Evolutionary conservation across 2,888 invertebrate genomes (phyloP).

Genomic region (Tanaodytes sp.): DNA sequence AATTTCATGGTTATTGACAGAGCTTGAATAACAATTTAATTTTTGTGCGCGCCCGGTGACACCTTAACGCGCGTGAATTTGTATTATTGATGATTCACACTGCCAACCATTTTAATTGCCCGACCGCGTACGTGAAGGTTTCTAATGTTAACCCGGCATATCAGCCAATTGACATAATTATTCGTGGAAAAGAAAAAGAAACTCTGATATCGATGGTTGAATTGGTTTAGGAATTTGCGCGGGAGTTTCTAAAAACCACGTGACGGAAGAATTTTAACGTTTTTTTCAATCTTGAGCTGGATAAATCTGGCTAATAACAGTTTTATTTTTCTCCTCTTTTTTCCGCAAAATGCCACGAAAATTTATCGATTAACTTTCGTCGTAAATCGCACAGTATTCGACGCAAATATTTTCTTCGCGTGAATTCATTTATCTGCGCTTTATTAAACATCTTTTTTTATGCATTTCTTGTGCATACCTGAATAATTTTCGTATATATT

Average conservation of each 20-base stretch:
- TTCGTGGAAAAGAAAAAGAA: conserved; percentile 16
- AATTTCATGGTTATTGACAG: conserved; percentile 10
- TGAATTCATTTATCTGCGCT: not conserved
- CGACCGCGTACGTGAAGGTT: conserved; percentile 63
- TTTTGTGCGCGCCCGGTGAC: conserved; percentile 23
- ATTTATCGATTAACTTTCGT: too few species aligned
- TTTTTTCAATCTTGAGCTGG: too few species aligned
- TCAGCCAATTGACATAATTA: conserved; percentile 32
- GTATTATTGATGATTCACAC: conserved; percentile 58
- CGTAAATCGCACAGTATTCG: too few species aligned
- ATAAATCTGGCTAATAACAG: not conserved
- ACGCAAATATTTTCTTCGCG: too few species aligned
- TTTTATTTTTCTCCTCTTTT: too few species aligned
- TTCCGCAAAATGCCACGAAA: too few species aligned
- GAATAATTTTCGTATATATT: conserved; percentile 29
- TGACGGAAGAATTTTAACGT: too few species aligned
- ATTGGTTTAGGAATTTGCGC: too few species aligned
- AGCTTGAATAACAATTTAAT: conserved; percentile 33
- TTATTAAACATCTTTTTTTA: conserved; percentile 9
- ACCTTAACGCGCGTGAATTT: conserved; percentile 34
- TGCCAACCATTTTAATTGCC: conserved; percentile 63
- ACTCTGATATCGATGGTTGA: too few species aligned
- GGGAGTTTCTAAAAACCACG: too few species aligned
- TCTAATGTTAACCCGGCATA: conserved; percentile 57
- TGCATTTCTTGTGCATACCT: conserved; percentile 22